These are phyloP conservation scores for Scalopus aquaticus DNA, from an alignment of 2,113 vertebrate species.

Conservation along the genomic window DNA sequence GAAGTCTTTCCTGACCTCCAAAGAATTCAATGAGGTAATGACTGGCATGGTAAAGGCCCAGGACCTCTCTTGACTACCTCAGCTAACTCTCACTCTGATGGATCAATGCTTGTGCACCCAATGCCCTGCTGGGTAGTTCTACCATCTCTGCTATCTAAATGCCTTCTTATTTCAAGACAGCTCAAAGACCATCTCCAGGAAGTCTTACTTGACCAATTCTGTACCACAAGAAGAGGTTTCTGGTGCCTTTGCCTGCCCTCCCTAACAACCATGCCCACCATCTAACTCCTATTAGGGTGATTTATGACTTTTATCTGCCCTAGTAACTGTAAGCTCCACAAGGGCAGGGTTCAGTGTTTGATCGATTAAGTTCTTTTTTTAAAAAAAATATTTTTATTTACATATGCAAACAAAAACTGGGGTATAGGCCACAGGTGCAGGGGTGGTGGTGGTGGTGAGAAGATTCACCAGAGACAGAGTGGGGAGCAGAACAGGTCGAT, in stretches of 20 bases:
- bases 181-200: not conserved
- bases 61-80: not conserved
- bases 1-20: not conserved
- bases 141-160: not conserved
- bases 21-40: not conserved
- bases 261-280: slow-evolving; percentile 4
- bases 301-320: slow-evolving; percentile 72
- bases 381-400: too few relatives aligned
- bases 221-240: not conserved
- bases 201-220: slow-evolving; percentile 22
- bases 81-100: not conserved
- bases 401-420: too few relatives aligned
- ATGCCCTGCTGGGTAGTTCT: not conserved
- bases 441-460: too few relatives aligned
- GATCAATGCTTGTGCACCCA: not conserved
- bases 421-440: too few relatives aligned
- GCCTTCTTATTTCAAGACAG: slow-evolving; percentile 3
- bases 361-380: slow-evolving; percentile 18
- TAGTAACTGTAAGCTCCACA: not conserved
- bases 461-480: too few relatives aligned
- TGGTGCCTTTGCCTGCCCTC: not conserved
- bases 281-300: slow-evolving; percentile 47
- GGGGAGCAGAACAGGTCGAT: too few relatives aligned
- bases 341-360: slow-evolving; percentile 61
- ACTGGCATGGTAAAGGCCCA: not conserved